Conservation (phyloP, 2,888 invertebrate species). For the Pachydiplax longipennis region DNA sequence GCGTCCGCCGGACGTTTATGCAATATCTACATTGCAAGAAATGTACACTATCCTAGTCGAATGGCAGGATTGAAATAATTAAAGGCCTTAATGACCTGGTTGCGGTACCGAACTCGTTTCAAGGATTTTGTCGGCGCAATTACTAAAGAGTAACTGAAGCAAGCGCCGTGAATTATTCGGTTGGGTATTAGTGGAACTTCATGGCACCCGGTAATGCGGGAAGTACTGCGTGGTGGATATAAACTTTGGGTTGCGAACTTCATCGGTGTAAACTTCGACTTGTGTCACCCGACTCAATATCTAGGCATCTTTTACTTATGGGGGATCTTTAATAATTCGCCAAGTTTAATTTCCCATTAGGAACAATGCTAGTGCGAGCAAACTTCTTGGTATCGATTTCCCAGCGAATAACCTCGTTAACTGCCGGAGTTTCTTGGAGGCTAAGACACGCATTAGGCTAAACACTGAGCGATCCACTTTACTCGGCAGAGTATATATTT, state of each 20-base stretch:
- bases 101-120: not conserved
- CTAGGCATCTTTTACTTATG: no score
- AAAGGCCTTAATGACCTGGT: not conserved
- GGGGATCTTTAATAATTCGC: no score
- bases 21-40: not conserved
- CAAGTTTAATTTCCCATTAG: no score
- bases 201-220: not conserved
- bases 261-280: not conserved
- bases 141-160: not conserved
- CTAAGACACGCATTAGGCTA: no score
- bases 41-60: not conserved
- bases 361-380: no score
- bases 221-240: not conserved
- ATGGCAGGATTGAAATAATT: not conserved
- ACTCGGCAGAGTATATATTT: no score
- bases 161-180: not conserved
- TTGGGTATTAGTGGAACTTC: not conserved
- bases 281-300: not conserved
- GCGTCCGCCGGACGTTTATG: not conserved
- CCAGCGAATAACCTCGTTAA: no score
- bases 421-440: no score
- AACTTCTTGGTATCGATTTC: no score
- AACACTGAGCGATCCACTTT: no score
- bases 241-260: not conserved
- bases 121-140: not conserved